Conservation (phyloP, 92 coral and sea anemone genomes). For the Galaxea fascicularis region DNA sequence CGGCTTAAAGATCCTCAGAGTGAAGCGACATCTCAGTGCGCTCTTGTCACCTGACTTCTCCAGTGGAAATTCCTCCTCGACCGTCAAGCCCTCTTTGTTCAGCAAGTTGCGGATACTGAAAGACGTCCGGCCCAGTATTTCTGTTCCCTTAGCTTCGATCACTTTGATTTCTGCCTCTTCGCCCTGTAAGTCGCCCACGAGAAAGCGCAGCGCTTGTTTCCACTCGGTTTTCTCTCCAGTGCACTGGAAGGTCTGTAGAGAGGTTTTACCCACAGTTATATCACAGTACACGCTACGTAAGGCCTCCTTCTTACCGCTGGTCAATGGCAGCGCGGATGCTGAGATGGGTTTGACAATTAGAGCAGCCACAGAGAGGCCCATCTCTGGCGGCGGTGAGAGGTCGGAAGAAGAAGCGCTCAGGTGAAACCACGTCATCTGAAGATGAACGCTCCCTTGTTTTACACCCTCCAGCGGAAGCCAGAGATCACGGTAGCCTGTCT, state of each 20-base stretch:
- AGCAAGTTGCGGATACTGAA: conserved; percentile 71
- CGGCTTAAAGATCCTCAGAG: conserved; percentile 70
- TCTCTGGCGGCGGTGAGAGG: conserved; percentile 59
- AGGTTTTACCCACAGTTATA: conserved; percentile 78
- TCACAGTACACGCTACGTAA: conserved; percentile 89
- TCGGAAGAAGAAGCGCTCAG: conserved; percentile 66
- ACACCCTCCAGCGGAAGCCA: conserved; percentile 98
- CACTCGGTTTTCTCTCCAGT: conserved; percentile 88
- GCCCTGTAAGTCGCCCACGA: conserved; percentile 77
- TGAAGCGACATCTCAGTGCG: conserved; percentile 83
- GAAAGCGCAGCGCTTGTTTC: conserved; percentile 93
- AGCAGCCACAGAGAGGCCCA: conserved; percentile 82
- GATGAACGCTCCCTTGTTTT: conserved; percentile 82
- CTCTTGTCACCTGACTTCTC: conserved; percentile 92
- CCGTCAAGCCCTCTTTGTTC: conserved; percentile 69
- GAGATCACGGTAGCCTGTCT: conserved; percentile 81
- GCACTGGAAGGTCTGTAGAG: conserved; percentile 85
- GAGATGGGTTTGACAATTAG: conserved; percentile 85
- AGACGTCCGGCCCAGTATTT: conserved; percentile 73
- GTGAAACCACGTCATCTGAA: conserved; percentile 79
- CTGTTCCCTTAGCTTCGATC: conserved; percentile 90
- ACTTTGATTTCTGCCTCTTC: conserved; percentile 82
- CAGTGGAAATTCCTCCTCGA: conserved; percentile 74
- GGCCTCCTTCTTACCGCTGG: conserved; percentile 67
- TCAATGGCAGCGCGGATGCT: conserved; percentile 76